These are phyloP conservation scores for Nematopogon swammerdamellus DNA, from an alignment of 2,888 invertebrate species.

Conservation along the genomic window DNA sequence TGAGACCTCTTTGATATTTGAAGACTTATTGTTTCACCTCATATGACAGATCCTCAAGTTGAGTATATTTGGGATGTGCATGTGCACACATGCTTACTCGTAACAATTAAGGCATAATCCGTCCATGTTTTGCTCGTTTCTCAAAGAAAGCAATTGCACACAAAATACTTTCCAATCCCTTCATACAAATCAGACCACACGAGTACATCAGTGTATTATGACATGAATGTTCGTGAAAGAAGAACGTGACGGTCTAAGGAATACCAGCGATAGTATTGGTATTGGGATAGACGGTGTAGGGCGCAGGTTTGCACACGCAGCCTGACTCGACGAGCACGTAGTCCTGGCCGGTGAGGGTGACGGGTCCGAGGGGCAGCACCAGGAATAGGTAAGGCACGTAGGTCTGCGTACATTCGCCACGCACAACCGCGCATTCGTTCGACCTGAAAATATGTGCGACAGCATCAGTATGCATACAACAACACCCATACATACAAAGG, in stretches of 20 bases:
- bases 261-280: slow-evolving; percentile 38
- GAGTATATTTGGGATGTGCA: too few species aligned
- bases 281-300: slow-evolving; percentile 22
- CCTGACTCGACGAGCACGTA: slow-evolving; percentile 94
- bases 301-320: slow-evolving; percentile 77
- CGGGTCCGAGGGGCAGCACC: slow-evolving; percentile 86
- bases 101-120: too few species aligned
- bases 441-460: slow-evolving; percentile 57
- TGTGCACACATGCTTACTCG: too few species aligned
- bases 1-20: too few species aligned
- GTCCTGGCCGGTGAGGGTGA: slow-evolving; percentile 88
- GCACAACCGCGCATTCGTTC: slow-evolving; percentile 83
- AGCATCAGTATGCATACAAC: not conserved
- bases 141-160: too few species aligned
- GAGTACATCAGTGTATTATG: too few species aligned
- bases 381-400: slow-evolving; percentile 89
- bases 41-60: too few species aligned
- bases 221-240: too few species aligned
- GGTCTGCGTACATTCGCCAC: slow-evolving; percentile 89
- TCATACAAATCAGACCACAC: too few species aligned
- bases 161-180: too few species aligned
- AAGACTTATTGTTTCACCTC: too few species aligned
- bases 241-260: slow-evolving; percentile 7
- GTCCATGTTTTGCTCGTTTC: too few species aligned
- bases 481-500: not conserved